Base-by-base conservation (phyloP, 1,140 invertebrate species). In the Eufriesea mexicana region DNA sequence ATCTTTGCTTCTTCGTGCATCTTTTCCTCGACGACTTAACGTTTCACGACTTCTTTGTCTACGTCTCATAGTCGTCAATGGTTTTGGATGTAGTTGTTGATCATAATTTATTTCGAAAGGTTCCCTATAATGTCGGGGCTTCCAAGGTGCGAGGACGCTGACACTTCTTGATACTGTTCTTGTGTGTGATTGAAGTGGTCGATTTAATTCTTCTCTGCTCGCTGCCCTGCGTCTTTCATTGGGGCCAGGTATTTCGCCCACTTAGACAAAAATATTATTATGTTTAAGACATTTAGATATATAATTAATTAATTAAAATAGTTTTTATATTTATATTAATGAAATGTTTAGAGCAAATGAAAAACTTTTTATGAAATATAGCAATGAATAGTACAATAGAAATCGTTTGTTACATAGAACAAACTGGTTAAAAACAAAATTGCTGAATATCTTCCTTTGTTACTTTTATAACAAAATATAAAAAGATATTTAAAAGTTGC, bases 61-160 rank as follows among this genome's bases (percentile, higher is more conserved):
- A 61, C 93, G 92, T 71, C 91, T 93, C 86, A 93, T 93, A 47
- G 91, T 93, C 89, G 91, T 91, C 82, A 90, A 90, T 64, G 90
- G 92, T 51, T 94, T 94, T 89, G 92, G 89, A 80, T 92, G 90
- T 49, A 95, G 95, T 91, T 96, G 95, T 89, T 97, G 96, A 16
- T 96, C 96, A 93, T 98, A 98, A 90, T 97, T 97, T 25, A 98
- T 97, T 93, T 97, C 97, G 91, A 96, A 96, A 70, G 95, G 95
- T 89, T 97, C 96, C 84, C 95, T 95, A 87, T 96, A 96, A 88
- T 97, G 95, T 62, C 96, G 95, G 2, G 97, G 97, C 78, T 96
- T 96, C 97, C 97, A 98, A 2, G 97, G 97, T 1, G 97, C 97
- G 82, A 98, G 95, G 62, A 98, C 96, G 7, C 97, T 97, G 83